phyloP scores from a whole-genome alignment of 2,888 invertebrate genomes.

The Lomographa bimaculata region DNA sequence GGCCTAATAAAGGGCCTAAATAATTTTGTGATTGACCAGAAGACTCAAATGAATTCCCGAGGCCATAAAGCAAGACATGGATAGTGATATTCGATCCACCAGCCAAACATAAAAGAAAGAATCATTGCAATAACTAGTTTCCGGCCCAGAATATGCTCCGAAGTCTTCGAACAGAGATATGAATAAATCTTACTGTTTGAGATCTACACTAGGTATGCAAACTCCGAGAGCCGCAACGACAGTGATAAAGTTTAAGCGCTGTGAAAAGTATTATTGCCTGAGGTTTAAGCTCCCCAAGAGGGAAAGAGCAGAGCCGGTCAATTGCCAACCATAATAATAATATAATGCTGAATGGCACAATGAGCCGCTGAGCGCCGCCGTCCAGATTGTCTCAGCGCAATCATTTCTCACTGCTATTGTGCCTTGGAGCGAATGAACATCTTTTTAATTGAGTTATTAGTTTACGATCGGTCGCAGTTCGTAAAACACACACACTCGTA shows the following conservation, averaged over 20 bases:
- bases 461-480: constrained; percentile 22
- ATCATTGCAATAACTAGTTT: too few species aligned
- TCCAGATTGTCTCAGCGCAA: constrained; percentile 38
- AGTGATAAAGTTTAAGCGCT: constrained; percentile 5
- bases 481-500: too few species aligned
- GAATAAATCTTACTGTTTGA: not conserved
- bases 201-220: constrained; percentile 2
- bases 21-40: too few species aligned
- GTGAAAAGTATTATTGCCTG: constrained; percentile 16
- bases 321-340: constrained; percentile 39
- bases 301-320: constrained; percentile 34
- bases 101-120: too few species aligned
- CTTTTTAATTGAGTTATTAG: constrained; percentile 64
- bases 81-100: too few species aligned
- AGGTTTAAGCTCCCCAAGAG: constrained; percentile 32
- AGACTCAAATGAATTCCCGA: too few species aligned
- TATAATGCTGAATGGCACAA: constrained; percentile 34
- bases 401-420: constrained; percentile 42
- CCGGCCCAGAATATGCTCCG: too few species aligned
- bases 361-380: constrained; percentile 21
- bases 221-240: not conserved
- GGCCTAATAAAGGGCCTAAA: too few species aligned
- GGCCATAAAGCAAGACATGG: too few species aligned
- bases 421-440: constrained; percentile 31
- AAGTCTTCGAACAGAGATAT: too few species aligned